Evolutionary conservation across 1,140 invertebrate species (phyloP).

Genomic region (Drosophila erecta): DNA sequence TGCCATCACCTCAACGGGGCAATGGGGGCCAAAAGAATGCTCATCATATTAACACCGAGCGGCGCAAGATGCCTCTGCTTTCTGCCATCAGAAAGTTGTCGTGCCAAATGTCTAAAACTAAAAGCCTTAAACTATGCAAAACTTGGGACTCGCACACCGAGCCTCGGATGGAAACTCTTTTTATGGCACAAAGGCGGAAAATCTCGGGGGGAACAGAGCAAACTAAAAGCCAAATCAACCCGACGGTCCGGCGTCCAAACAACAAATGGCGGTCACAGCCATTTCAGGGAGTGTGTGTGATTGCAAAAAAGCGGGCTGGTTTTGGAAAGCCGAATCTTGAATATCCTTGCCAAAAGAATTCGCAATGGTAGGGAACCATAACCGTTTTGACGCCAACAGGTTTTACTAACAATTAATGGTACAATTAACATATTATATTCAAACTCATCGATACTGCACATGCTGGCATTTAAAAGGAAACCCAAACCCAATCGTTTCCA

Average conservation of each 20-base stretch:
- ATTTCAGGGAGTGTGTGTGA: constrained; percentile 31
- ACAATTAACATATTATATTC: too few species aligned
- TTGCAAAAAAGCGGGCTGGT: constrained; percentile 2
- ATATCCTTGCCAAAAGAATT: neutral
- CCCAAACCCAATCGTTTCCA: neutral
- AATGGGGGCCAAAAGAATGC: constrained; percentile 6
- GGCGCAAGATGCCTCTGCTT: constrained; percentile 32
- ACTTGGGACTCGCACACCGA: constrained; percentile 26
- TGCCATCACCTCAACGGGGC: constrained; percentile 28
- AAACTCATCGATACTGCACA: too few species aligned
- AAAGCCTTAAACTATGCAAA: constrained; percentile 72
- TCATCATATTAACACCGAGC: constrained; percentile 53
- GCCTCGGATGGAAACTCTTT: constrained; percentile 11
- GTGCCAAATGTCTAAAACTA: constrained; percentile 65
- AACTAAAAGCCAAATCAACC: constrained; percentile 51
- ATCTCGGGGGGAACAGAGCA: constrained; percentile 46
- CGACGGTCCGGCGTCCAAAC: constrained; percentile 68
- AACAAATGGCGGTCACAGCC: constrained; percentile 70
- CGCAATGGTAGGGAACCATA: too few species aligned
- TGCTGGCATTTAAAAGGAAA: too few species aligned
- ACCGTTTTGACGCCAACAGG: too few species aligned
- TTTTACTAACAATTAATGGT: too few species aligned
- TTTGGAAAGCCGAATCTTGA: neutral
- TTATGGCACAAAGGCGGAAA: constrained; percentile 47
- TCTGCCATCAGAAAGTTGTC: constrained; percentile 34